These are phyloP conservation scores for Chelmon rostratus DNA, from an alignment of 2,797 vertebrate species.

Conservation along the genomic window DNA sequence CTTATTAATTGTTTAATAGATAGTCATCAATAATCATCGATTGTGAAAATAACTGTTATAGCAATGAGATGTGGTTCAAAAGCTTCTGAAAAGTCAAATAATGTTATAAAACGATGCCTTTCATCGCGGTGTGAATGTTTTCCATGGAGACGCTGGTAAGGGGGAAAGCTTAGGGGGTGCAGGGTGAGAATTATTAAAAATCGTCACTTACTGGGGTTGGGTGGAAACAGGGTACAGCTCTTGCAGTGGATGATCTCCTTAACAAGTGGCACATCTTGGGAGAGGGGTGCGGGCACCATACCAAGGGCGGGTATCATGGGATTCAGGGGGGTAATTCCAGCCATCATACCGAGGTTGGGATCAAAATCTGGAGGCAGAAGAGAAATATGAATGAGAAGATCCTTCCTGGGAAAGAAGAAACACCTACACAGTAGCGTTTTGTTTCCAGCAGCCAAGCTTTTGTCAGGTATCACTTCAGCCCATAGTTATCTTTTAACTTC, in stretches of 20 bases:
- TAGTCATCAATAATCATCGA: too few relatives aligned
- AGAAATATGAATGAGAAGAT: conserved; percentile 42
- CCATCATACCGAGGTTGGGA: conserved; percentile 94
- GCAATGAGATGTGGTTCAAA: neutral
- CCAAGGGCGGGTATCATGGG: conserved; percentile 94
- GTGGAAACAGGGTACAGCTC: conserved; percentile 96
- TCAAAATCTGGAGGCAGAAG: conserved; percentile 89
- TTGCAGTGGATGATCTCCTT: conserved; percentile 99
- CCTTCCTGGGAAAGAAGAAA: conserved; percentile 1
- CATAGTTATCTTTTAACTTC: conserved; percentile 34
- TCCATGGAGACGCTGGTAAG: neutral
- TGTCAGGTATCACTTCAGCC: conserved; percentile 19
- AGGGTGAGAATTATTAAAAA: neutral
- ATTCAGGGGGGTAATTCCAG: conserved; percentile 93
- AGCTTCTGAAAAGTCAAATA: neutral
- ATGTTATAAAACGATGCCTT: neutral
- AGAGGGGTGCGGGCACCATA: conserved; percentile 90
- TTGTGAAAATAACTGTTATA: neutral
- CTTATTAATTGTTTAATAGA: neutral
- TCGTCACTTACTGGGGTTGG: conserved; percentile 92
- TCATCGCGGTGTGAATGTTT: neutral
- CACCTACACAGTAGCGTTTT: neutral
- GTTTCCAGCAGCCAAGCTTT: conserved; percentile 10
- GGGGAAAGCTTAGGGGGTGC: neutral
- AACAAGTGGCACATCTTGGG: conserved; percentile 90